Evolutionary conservation across 2,113 vertebrate genomes (phyloP).

Genomic region (Orientallactaga bullata): DNA sequence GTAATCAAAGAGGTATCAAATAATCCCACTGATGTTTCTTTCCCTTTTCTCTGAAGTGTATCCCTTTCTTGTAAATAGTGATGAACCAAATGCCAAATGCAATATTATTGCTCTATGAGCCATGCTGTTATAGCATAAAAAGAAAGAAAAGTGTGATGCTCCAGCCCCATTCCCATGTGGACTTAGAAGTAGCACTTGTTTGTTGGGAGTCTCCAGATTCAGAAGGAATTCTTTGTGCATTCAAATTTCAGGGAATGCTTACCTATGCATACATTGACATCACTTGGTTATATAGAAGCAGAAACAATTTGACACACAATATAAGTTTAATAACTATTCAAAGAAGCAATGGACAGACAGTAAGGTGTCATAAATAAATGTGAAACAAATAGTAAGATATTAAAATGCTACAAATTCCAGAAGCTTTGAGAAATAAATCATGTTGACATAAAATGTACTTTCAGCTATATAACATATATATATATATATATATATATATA

Average conservation of each 20-base stretch:
- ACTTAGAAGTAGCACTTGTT: background rate
- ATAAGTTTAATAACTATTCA: background rate
- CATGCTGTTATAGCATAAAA: background rate
- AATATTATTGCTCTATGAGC: background rate
- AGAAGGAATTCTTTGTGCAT: background rate
- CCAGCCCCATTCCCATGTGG: background rate
- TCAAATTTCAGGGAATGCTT: background rate
- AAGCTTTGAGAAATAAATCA: background rate
- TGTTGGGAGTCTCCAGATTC: background rate
- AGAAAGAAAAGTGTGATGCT: background rate
- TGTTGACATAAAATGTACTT: background rate
- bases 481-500: too few relatives aligned
- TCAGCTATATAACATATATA: background rate
- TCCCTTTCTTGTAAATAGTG: constrained; percentile 34
- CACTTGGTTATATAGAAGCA: background rate
- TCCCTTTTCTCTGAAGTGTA: constrained; percentile 47
- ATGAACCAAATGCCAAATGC: constrained; percentile 12
- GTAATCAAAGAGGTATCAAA: constrained; percentile 63
- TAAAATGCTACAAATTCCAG: background rate
- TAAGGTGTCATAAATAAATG: background rate
- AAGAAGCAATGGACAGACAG: background rate
- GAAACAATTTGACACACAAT: fast-evolving
- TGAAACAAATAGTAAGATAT: background rate
- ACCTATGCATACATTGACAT: background rate
- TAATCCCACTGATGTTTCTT: constrained; percentile 51